Conservation (phyloP, 2,888 invertebrate species). For the Iselma pallidipennis region DNA sequence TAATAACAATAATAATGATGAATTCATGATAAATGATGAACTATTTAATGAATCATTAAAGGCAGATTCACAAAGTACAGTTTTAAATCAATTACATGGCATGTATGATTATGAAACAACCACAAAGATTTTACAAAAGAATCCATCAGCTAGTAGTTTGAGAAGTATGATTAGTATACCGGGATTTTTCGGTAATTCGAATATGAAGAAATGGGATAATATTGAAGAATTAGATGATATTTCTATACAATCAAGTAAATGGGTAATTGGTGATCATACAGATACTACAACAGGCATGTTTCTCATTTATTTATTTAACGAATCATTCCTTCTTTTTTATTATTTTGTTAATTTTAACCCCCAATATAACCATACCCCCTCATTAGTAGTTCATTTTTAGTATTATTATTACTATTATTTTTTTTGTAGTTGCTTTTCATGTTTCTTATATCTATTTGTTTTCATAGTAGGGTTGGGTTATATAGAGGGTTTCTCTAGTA, state of each 20-base stretch:
- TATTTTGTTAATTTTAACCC: slow-evolving; percentile 25
- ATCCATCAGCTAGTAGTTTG: slow-evolving; percentile 41
- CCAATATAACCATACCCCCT: background rate
- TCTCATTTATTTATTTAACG: background rate
- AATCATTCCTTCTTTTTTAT: too few relatives aligned
- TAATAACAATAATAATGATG: background rate
- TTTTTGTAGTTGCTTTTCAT: slow-evolving; percentile 5
- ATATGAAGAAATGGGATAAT: slow-evolving; percentile 51
- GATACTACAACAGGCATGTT: slow-evolving; percentile 53
- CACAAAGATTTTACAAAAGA: slow-evolving; percentile 32
- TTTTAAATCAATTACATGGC: slow-evolving; percentile 38
- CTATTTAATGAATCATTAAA: slow-evolving; percentile 35
- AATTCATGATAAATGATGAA: slow-evolving; percentile 19
- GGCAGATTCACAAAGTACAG: slow-evolving; percentile 20
- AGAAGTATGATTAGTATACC: slow-evolving; percentile 44
- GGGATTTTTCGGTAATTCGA: slow-evolving; percentile 34
- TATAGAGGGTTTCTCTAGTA: background rate
- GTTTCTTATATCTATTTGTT: background rate
- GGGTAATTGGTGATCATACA: slow-evolving; percentile 50
- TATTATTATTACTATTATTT: too few relatives aligned
- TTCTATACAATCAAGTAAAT: slow-evolving; percentile 40
- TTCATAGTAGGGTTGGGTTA: background rate
- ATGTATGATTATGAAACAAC: slow-evolving; percentile 30
- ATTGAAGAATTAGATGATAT: slow-evolving; percentile 46
- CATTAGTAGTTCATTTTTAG: slow-evolving; percentile 2